These are phyloP conservation scores for Drosophila watanabei DNA, from an alignment of 1,140 invertebrate species.

Conservation along the genomic window DNA sequence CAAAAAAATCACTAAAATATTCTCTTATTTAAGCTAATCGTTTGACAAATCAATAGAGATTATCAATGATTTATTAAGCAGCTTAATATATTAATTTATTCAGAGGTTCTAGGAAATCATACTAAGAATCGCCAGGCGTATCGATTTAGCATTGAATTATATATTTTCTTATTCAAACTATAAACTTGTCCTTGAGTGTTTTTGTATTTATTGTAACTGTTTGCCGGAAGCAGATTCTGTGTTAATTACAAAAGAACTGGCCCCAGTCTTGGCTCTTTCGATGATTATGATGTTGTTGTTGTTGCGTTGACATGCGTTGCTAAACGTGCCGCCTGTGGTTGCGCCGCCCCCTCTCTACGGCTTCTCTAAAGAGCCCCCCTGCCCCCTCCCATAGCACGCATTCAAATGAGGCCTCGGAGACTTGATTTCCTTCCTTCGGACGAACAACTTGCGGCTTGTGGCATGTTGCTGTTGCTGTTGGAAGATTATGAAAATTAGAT, in stretches of 20 bases:
- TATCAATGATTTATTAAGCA: too few species aligned
- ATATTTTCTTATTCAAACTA: background rate
- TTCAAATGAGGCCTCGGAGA: conserved; percentile 68
- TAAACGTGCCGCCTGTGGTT: conserved; percentile 73
- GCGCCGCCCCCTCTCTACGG: background rate
- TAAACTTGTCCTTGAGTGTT: background rate
- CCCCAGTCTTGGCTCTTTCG: conserved; percentile 15
- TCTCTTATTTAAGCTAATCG: too few species aligned
- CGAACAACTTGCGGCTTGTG: conserved; percentile 53
- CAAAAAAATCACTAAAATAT: background rate
- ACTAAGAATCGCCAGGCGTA: too few species aligned
- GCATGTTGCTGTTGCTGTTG: conserved; percentile 55
- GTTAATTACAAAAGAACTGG: conserved; percentile 74
- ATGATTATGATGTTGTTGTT: conserved; percentile 59
- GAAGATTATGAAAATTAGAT: conserved; percentile 85
- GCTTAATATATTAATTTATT: too few species aligned
- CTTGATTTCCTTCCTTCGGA: conserved; percentile 77
- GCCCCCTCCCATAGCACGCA: conserved; percentile 45
- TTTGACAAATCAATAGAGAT: too few species aligned
- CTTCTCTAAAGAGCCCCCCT: background rate
- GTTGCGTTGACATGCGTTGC: conserved; percentile 82
- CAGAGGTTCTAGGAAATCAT: too few species aligned
- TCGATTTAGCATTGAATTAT: too few species aligned
- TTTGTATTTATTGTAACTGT: conserved; percentile 17
- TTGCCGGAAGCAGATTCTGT: conserved; percentile 79